These are phyloP conservation scores for Dromococcyx pavoninus DNA, from an alignment of 2,797 vertebrate species.

Conservation along the genomic window DNA sequence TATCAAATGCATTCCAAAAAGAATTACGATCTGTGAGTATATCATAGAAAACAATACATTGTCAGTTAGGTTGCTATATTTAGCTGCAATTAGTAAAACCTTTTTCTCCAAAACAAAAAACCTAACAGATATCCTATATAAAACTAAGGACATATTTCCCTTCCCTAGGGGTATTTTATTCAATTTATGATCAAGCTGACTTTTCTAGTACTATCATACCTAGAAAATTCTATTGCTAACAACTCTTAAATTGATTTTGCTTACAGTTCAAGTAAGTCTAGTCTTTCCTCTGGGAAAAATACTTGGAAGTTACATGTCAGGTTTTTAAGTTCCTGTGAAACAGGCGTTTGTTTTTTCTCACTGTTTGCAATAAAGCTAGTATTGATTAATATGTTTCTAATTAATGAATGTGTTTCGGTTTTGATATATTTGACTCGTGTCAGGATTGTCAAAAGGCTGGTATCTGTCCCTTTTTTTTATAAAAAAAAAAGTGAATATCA, in stretches of 20 bases:
- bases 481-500: not conserved
- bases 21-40: not conserved
- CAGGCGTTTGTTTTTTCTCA: not conserved
- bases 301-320: not conserved
- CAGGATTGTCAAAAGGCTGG: constrained; percentile 1
- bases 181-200: not conserved
- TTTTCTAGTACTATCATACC: not conserved
- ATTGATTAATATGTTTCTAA: not conserved
- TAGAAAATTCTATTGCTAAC: not conserved
- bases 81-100: not conserved
- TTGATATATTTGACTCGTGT: not conserved
- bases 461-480: not conserved
- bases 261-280: not conserved
- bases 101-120: not conserved
- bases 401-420: not conserved
- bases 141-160: not conserved
- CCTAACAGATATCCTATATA: not conserved
- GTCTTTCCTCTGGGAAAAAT: not conserved
- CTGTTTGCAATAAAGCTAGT: not conserved
- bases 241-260: not conserved
- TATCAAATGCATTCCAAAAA: not conserved
- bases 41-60: not conserved
- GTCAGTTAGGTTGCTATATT: not conserved
- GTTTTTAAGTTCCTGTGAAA: not conserved
- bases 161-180: not conserved